These are phyloP conservation scores for Heloderma charlesbogerti DNA, from an alignment of 2,113 vertebrate species.

Conservation along the genomic window DNA sequence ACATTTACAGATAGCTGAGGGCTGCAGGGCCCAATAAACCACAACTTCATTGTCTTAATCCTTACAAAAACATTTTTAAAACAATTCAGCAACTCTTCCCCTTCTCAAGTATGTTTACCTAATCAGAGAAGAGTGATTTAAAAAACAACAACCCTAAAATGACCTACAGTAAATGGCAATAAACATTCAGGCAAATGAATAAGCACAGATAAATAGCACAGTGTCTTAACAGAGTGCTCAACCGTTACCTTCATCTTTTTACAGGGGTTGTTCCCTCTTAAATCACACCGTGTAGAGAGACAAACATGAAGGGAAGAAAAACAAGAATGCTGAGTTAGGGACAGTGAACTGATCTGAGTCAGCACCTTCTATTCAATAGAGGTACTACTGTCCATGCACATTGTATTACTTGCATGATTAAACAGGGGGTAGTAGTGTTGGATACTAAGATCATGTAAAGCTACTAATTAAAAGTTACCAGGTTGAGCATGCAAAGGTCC, in stretches of 20 bases:
- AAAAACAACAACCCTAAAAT: slow-evolving; percentile 66
- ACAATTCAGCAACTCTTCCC: slow-evolving; percentile 62
- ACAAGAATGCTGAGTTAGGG: slow-evolving; percentile 70
- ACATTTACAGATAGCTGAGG: not conserved
- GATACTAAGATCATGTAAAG: accelerated
- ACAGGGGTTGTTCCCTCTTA: slow-evolving; percentile 55
- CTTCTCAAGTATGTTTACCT: slow-evolving; percentile 60
- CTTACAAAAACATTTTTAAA: slow-evolving; percentile 47
- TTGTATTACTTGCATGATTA: slow-evolving; percentile 55
- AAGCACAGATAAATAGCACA: slow-evolving; percentile 69
- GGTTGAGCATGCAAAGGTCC: slow-evolving; percentile 33
- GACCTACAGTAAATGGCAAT: slow-evolving; percentile 70
- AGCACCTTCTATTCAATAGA: slow-evolving; percentile 59
- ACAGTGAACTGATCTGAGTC: slow-evolving; percentile 67
- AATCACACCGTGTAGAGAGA: slow-evolving; percentile 63
- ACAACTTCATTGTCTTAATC: slow-evolving; percentile 39
- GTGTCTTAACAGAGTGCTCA: slow-evolving; percentile 67
- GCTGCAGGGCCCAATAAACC: slow-evolving; percentile 34
- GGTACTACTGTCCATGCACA: slow-evolving; percentile 48
- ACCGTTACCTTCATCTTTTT: slow-evolving; percentile 66
- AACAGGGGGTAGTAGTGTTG: slow-evolving; percentile 54
- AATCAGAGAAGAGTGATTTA: slow-evolving; percentile 71
- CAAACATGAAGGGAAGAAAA: slow-evolving; percentile 61
- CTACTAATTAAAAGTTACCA: no score
- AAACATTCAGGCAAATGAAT: slow-evolving; percentile 66